Base-by-base conservation (phyloP, 1,140 invertebrate species). In the Geopemphigus sp. region DNA sequence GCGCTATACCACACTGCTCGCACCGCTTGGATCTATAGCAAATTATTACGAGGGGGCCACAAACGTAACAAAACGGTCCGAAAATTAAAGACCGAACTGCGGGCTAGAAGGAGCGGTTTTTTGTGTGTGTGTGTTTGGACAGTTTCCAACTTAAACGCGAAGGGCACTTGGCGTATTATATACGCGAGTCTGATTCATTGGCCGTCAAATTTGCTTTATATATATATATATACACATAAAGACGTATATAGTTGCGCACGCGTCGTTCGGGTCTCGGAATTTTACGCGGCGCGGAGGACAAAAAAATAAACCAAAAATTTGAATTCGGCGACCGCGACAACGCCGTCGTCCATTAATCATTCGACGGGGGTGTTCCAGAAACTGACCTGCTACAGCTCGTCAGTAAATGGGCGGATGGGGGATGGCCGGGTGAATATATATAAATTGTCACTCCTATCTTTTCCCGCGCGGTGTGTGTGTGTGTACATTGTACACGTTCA, bases 321-420 rank as follows among this genome's bases (percentile, higher is more conserved):
- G 66, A 54, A 72, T 72, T 68, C 15, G 32, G 32, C n/a, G 8
- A 39, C 32, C 3, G 3, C 32, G 32, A 3, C 64, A 22, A 32
- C 64, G 5, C 64, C 5, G 8, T 12, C 14, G 22, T 11, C 64
- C 68, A 14, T 72, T 72, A 72, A 72, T 72, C 68, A 72, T 72
- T 54, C 24, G 10, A 39, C 32, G 32, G 32, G 29, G 47, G 47
- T 54, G 68, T 53, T 54, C 29, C 68, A 54, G 64, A 68, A 50
- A 50, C 68, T 72, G 68, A 72, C 68, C 68, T 24, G 5, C 8
- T n/a, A n/a, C n/a, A n/a, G n/a, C n/a, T n/a, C n/a, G n/a, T n/a
- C n/a, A 24, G 47, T 5, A 10, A 45, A 45, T 5, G 39, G 29
- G 15, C 24, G 47, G 8, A 5, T 8, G 66, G 8, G 50, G 22